Evolutionary conservation across 2,888 invertebrate species (phyloP).

Genomic region (Drosophila diplacantha): DNA sequence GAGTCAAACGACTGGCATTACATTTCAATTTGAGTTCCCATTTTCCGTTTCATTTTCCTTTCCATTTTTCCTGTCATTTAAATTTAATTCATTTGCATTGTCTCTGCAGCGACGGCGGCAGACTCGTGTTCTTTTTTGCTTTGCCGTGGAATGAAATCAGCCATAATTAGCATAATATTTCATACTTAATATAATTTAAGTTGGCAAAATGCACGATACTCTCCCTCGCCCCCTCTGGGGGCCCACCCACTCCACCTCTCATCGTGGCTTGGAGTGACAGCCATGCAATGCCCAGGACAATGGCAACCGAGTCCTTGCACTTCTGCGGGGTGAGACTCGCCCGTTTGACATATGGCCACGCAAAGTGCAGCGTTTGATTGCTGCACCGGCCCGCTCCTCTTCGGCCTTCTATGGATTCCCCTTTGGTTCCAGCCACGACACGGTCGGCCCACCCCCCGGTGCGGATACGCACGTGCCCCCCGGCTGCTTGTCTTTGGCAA

Average conservation of each 20-base stretch:
- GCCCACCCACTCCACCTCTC: background rate
- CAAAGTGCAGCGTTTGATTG: conserved; percentile 67
- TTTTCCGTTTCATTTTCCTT: conserved; percentile 30
- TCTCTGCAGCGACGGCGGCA: conserved; percentile 41
- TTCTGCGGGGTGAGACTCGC: conserved; percentile 10
- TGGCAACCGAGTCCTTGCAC: conserved; percentile 20
- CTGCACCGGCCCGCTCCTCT: conserved; percentile 9
- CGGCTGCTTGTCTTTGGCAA: conserved; percentile 70
- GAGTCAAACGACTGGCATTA: conserved; percentile 53
- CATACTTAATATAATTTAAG: conserved; percentile 72
- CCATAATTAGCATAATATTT: conserved; percentile 72
- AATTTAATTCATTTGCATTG: conserved; percentile 73
- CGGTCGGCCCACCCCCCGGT: conserved; percentile 7
- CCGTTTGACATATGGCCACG: conserved; percentile 62
- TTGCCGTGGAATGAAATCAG: conserved; percentile 65
- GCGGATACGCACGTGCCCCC: conserved; percentile 52
- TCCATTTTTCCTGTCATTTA: conserved; percentile 54
- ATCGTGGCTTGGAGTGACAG: conserved; percentile 50
- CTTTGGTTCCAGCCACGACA: conserved; percentile 7
- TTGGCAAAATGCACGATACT: conserved; percentile 53
- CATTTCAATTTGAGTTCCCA: conserved; percentile 67
- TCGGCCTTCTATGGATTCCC: conserved; percentile 25
- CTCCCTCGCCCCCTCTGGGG: conserved; percentile 4
- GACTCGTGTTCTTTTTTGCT: conserved; percentile 34
- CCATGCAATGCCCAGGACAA: conserved; percentile 57